phyloP scores from a whole-genome alignment of 2,113 vertebrate genomes.

The Platichthys stellatus region DNA sequence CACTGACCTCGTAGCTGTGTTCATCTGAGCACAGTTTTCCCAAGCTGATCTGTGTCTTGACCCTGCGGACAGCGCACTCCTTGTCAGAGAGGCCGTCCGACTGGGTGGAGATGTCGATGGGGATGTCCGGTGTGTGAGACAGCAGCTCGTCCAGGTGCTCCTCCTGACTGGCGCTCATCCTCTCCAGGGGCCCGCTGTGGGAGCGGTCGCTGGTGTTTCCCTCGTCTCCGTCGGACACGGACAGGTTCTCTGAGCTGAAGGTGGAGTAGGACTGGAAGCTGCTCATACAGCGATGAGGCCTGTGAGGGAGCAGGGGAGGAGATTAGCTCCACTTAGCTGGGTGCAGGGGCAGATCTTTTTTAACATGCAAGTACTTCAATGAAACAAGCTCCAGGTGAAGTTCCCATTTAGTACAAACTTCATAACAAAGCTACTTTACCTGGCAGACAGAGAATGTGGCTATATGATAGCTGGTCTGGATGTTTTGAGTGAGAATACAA shows the following conservation, averaged over 20 bases:
- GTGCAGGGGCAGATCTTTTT: no score
- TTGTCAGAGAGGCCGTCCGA: constrained; percentile 98
- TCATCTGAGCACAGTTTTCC: constrained; percentile 95
- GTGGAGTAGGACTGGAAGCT: constrained; percentile 98
- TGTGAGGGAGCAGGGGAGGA: constrained; percentile 47
- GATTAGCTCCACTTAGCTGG: no score
- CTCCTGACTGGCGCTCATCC: constrained; percentile 86
- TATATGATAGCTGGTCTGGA: no score
- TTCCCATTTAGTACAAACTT: no score
- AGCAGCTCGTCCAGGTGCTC: constrained; percentile 92
- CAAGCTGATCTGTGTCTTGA: constrained; percentile 98
- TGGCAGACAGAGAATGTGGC: no score
- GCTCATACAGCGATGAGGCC: constrained; percentile 95
- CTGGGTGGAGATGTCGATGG: constrained; percentile 98
- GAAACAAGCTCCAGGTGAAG: no score
- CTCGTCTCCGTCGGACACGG: constrained; percentile 96
- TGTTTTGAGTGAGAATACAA: no score
- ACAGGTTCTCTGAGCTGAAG: constrained; percentile 98
- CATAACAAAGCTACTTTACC: no score
- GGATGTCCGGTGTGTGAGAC: constrained; percentile 95
- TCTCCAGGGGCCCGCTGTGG: constrained; percentile 89
- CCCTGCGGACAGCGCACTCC: constrained; percentile 94
- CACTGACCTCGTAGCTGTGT: constrained; percentile 91
- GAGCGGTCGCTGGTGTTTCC: constrained; percentile 99
- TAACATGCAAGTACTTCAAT: no score